Conservation (phyloP, 2,888 invertebrate genomes). For the Cheilosia scutellata region DNA sequence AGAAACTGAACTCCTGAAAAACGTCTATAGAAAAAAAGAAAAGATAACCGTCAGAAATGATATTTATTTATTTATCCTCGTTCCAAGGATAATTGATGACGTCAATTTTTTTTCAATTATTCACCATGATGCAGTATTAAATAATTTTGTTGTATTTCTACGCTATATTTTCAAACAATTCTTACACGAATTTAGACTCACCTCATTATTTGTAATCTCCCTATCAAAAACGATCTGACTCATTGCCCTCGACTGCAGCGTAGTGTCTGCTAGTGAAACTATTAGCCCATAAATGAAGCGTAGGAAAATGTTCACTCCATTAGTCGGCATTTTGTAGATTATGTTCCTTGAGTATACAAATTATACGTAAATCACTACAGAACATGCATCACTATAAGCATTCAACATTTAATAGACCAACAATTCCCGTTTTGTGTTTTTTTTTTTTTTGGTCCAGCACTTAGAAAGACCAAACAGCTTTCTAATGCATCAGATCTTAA, state of each 20-base stretch:
- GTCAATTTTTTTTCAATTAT: no score
- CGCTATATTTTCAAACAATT: neutral
- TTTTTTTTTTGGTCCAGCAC: constrained; percentile 3
- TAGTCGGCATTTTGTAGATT: constrained; percentile 31
- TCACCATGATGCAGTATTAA: no score
- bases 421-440: constrained; percentile 1
- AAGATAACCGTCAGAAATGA: no score
- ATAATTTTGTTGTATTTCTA: no score
- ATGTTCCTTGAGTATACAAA: neutral
- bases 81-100: no score
- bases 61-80: no score
- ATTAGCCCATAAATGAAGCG: constrained; percentile 21
- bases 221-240: constrained; percentile 19
- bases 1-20: no score
- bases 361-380: constrained; percentile 22
- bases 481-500: constrained; percentile 46
- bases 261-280: constrained; percentile 5
- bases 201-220: constrained; percentile 54
- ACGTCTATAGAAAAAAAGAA: no score
- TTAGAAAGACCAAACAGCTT: constrained; percentile 17
- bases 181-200: neutral
- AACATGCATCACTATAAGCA: constrained; percentile 16
- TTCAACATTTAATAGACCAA: constrained; percentile 4
- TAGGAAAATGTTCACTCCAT: neutral
- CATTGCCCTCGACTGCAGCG: constrained; percentile 9